These are phyloP conservation scores for Ctena decussata DNA, from an alignment of 2,888 invertebrate species.

Conservation along the genomic window DNA sequence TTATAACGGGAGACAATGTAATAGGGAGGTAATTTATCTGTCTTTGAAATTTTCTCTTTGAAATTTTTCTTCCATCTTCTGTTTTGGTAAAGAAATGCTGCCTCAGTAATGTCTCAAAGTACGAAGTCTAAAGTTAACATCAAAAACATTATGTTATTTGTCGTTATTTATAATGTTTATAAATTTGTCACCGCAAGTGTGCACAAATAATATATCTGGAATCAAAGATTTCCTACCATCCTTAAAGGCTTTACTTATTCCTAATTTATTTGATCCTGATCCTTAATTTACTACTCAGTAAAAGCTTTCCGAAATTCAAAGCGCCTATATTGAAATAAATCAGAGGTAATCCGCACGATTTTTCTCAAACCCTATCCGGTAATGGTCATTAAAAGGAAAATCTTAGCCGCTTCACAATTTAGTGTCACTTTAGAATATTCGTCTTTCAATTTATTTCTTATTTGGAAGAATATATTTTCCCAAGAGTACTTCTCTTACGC, in stretches of 20 bases:
- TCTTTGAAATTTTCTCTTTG: no score
- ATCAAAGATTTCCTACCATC: neutral
- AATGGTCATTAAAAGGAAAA: constrained; percentile 27
- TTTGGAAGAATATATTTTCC: constrained; percentile 17
- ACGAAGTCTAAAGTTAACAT: no score
- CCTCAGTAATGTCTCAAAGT: no score
- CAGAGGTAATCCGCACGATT: constrained; percentile 15
- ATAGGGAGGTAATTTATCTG: no score
- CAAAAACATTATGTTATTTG: no score
- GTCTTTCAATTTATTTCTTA: constrained; percentile 21
- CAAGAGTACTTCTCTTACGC: neutral
- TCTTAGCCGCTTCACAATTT: constrained; percentile 4
- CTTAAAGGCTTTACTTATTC: constrained; percentile 6
- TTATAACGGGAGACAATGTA: no score
- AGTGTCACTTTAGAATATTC: constrained; percentile 18
- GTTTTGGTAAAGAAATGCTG: no score
- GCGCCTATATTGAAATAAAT: constrained; percentile 7
- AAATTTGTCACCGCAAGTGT: no score
- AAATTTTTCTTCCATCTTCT: no score
- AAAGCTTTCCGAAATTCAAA: constrained; percentile 18
- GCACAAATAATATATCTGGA: no score
- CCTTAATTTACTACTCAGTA: constrained; percentile 13
- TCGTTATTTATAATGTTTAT: no score
- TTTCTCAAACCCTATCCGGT: neutral
- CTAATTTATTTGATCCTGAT: neutral